Evolutionary conservation across 2,888 invertebrate genomes (phyloP).

Genomic region (Xestia sexstrigata): DNA sequence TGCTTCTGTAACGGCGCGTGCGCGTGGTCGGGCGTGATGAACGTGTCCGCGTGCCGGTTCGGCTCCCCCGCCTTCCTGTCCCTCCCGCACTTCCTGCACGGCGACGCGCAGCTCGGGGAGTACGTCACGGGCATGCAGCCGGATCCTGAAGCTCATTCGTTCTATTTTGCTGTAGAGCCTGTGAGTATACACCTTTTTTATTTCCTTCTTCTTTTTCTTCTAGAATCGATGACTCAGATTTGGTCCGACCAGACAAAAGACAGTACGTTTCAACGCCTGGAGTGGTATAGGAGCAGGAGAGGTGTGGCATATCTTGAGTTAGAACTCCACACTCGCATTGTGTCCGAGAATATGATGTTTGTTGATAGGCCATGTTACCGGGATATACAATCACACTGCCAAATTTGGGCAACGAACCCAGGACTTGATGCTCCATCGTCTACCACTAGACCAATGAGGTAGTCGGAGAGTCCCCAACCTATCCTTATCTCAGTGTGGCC

Average conservation of each 20-base stretch:
- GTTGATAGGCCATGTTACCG: no score
- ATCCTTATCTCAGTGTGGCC: not conserved
- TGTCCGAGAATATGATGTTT: not conserved
- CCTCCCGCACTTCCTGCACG: conserved; percentile 95
- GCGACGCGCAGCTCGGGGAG: conserved; percentile 92
- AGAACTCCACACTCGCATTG: not conserved
- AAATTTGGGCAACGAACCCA: not conserved
- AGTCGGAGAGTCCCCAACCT: not conserved
- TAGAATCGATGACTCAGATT: no score
- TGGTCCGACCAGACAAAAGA: not conserved
- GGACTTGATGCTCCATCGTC: not conserved
- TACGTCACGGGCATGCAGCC: conserved; percentile 93
- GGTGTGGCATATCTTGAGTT: not conserved
- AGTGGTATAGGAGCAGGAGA: no score
- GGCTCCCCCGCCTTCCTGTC: conserved; percentile 96
- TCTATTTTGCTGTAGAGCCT: conserved; percentile 94
- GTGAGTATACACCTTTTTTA: conserved; percentile 82
- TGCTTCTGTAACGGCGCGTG: conserved; percentile 95
- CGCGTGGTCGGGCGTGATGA: conserved; percentile 93
- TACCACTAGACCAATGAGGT: not conserved
- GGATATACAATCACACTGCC: not conserved
- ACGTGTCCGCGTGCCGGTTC: conserved; percentile 94
- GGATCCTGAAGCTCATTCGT: conserved; percentile 92
- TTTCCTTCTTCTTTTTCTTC: not conserved
- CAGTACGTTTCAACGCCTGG: no score